Evolutionary conservation across 2,888 invertebrate species (phyloP), one percentile per base, ranked within the genome.

Genomic region (Clistopyga incitator): DNA sequence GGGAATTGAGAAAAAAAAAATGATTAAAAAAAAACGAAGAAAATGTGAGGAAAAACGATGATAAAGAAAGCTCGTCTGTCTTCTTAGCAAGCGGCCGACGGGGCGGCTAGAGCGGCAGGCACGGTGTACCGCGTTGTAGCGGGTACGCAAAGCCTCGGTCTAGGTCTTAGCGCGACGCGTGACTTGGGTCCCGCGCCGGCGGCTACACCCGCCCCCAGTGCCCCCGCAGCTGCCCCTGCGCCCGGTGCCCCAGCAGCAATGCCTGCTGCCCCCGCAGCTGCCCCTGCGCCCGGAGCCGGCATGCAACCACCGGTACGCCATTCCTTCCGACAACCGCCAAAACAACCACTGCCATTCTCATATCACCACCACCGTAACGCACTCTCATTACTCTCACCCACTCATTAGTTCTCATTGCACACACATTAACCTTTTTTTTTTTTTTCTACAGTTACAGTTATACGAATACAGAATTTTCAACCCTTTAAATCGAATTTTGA

Each of bases 81-180:
- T 93, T 93, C 93, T 93, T 94, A 97, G 97, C 96, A 95, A 93
- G 96, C 96, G 91, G 96, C 97, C 92, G 97, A 96, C 94, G 95
- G 96, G 93, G 95, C 96, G 94, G 97, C 97, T 90, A 95, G 97
- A 93, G 96, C 97, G 90, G 96, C 96, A 85, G 97, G 97, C 91
- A 95, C 96, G 90, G 96, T 96, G 91, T 96, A 96, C 95, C 95
- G 97, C 86, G 95, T 97, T 94, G 95, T 97, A 92, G 96, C 97
- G 89, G 95, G 95, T 92, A 97, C 97, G 87, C 96, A 97, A 94
- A 96, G 95, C 93, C 95, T 96, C 90, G 96, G 96, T 94, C 94
- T 96, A 93, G 96, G 96, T 89, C 94, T 96, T 92, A 95, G 95
- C 92, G 95, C 96, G 89, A 90, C 93, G 89, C 92, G 92, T 90